Evolutionary conservation across 2,888 invertebrate species (phyloP), one percentile per base, ranked within the genome.

Genomic region (Cephus rjabovi): DNA sequence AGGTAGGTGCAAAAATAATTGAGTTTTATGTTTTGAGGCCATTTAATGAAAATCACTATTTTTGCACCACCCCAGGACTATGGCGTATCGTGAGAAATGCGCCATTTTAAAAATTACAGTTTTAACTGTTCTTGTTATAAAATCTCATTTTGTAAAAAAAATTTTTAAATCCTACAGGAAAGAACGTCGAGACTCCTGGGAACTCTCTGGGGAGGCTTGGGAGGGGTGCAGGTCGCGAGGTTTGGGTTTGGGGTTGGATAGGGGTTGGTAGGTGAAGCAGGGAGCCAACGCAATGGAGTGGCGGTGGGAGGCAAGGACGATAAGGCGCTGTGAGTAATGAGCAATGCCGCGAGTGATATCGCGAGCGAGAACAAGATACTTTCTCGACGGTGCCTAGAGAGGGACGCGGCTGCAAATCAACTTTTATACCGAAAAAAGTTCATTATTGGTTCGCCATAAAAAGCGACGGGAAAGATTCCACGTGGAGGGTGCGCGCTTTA

Each of bases 371-470:
- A 86, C 85, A 86, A 85, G 84, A 86, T 83, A 86, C 83, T 87
- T 84, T 86, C 85, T 79, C 76, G 74, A 33, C 76, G 74, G 69
- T 74, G 12, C 33, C 33, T 12, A 83, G 86, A 87, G 85, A 82
- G 82, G 85, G 86, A 86, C 81, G 82, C 80, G 81, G 83, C 88
- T 89, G 87, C 90, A 89, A 91, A 91, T 90, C 91, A 90, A 91
- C 88, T 90, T 91, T 91, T 90, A 90, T 89, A 87, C 86, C 86
- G 84, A 83, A 85, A 86, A 89, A 88, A 88, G 89, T 90, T 90
- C 90, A 90, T 90, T 90, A 90, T 90, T 90, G 90, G 90, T 90
- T 90, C 88, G 86, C 89, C 90, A 88, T 90, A 90, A 90, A 90
- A 87, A 87, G 84, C 83, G 80, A 82, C 83, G 81, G 82, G 79